phyloP scores from a whole-genome alignment of 23 tunicate species.

The Corella eumyota region DNA sequence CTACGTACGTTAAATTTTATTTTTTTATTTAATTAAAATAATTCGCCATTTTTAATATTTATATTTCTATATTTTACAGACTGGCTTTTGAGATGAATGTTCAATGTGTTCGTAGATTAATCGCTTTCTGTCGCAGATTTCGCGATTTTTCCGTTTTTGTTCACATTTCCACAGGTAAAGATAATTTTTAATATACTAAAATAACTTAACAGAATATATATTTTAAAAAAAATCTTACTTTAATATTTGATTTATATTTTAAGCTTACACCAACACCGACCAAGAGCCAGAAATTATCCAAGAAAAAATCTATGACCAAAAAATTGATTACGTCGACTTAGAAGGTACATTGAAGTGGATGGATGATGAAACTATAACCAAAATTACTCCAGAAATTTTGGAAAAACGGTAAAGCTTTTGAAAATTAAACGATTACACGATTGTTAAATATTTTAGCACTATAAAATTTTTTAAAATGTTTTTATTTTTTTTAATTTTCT shows the following conservation, averaged over 20 bases:
- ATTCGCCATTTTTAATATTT: no score
- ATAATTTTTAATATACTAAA: no score
- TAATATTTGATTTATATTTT: no score
- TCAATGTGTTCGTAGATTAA: slow-evolving; percentile 52
- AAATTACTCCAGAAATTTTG: slow-evolving; percentile 2
- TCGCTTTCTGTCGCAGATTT: slow-evolving; percentile 49
- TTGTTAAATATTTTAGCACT: no score
- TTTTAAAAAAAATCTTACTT: no score
- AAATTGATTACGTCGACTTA: slow-evolving; percentile 13
- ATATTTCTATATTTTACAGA: no score
- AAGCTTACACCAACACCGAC: slow-evolving; percentile 10
- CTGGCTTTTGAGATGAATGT: slow-evolving; percentile 46
- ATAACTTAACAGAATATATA: no score
- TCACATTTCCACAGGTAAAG: slow-evolving; percentile 87
- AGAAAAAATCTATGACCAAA: slow-evolving; percentile 5
- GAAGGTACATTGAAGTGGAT: slow-evolving; percentile 21
- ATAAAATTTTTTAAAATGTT: no score
- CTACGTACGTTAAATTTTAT: no score
- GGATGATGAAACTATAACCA: slow-evolving; percentile 8
- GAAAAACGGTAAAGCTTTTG: slow-evolving; percentile 24
- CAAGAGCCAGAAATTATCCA: slow-evolving; percentile 3
- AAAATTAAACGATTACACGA: no score
- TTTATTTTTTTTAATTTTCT: no score
- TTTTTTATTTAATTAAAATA: no score
- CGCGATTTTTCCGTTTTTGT: slow-evolving; percentile 41